A percentile compares a stretch with the other conserved stretches of the same genome.
phyloP scores from a whole-genome alignment of 2,113 vertebrate species.

The Paradoxurus hermaphroditus region DNA sequence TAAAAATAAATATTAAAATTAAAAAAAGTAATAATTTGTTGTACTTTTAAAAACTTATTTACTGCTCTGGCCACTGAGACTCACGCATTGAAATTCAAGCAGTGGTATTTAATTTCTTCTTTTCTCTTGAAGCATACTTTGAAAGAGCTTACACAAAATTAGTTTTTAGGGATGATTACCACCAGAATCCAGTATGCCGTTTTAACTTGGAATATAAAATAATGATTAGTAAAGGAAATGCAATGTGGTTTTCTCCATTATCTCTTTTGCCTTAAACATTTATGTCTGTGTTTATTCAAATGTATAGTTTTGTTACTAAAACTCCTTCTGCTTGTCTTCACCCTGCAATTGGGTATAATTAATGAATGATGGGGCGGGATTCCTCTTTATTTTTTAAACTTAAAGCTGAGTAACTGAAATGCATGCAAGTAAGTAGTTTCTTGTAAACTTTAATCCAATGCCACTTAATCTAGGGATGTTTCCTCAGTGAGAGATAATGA shows the following conservation, averaged over 20 bases:
- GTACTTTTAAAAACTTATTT: not conserved
- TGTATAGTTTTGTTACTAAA: not conserved
- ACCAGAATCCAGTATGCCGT: not conserved
- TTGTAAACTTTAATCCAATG: not conserved
- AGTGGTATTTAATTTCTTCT: not conserved
- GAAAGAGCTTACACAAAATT: not conserved
- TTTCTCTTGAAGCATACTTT: not conserved
- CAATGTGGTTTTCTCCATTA: not conserved
- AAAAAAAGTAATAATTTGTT: not conserved
- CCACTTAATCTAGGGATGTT: not conserved
- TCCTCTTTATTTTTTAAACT: not conserved
- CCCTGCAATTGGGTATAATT: not conserved
- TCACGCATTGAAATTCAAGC: not conserved
- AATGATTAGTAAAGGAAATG: not conserved
- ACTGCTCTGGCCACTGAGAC: not conserved
- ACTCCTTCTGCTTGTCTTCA: not conserved
- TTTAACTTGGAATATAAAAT: not conserved
- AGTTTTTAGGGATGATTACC: not conserved
- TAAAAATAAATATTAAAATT: not conserved
- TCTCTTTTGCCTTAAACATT: not conserved
- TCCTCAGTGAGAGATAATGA: not conserved
- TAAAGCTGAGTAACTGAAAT: not conserved
- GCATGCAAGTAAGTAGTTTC: not conserved
- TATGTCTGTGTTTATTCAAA: not conserved
- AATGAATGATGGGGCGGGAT: not conserved